Base-by-base conservation (phyloP, 2,797 vertebrate genomes). In the Betta splendens region DNA sequence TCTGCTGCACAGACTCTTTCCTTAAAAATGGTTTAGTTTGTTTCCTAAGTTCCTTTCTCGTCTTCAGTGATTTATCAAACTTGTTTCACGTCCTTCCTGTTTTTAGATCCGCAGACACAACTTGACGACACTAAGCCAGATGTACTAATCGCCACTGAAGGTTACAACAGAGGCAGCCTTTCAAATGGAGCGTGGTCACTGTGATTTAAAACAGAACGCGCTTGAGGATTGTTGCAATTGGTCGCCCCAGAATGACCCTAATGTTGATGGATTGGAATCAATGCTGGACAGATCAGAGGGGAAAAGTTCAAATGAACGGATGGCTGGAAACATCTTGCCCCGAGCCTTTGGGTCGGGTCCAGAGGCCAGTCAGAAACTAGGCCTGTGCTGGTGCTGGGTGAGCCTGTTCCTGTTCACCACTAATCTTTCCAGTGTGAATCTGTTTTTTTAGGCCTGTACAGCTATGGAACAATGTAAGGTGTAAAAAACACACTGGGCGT, bases 221-320 rank as follows among this genome's bases (percentile, higher is more conserved):
- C 42, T 10, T 4, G 20, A 9, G 18, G 17, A 52, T 63, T 62
- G 40, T 46, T 39, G 38, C 39, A 39, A 10, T 37, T 47, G 22
- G 38, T 52, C 29, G 15, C 54, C 53, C 22, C 26, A 10, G 6
- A 5, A 3, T 62, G 46, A 66, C 55, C 37, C n/a, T 46, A 40
- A 53, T 65, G 61, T 9, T 55, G 64, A 72, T 65, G 51, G 16
- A 46, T 63, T 66, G 36, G 22, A 52, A 77, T 77, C 59, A 63
- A 74, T 77, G 21, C 57, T 69, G 63, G 44, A 35, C 40, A 50
- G 36, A 51, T 46, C 55, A 60, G 31, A 54, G 42, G 53, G 16
- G 10, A 47, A 55, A 37, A 35, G 47, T 53, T 32, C n/a, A 50
- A 21, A 40, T 15, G 21, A 35, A 12, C 17, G 54, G 43, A 49